Evolutionary conservation across 2,113 vertebrate genomes (phyloP).

Genomic region (Dicaeum eximium): DNA sequence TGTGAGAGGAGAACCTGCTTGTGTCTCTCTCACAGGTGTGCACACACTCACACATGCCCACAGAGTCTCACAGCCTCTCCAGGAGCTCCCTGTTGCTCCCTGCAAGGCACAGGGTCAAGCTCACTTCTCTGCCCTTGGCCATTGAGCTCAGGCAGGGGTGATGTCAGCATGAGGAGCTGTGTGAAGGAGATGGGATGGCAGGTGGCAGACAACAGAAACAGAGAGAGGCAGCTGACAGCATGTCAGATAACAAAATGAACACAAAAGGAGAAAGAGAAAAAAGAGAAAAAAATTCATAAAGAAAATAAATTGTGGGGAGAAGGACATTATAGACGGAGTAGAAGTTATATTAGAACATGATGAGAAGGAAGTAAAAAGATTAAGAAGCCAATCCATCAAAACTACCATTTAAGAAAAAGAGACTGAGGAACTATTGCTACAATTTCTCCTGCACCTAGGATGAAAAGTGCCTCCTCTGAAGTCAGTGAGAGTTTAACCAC

Average conservation of each 20-base stretch:
- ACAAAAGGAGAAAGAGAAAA: not conserved
- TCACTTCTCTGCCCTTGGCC: not conserved
- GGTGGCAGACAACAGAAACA: not conserved
- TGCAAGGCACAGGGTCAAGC: not conserved
- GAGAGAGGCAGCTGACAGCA: not conserved
- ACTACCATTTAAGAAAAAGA: not conserved
- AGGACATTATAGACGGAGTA: not conserved
- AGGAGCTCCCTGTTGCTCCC: not conserved
- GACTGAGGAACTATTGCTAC: not conserved
- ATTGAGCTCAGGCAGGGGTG: not conserved
- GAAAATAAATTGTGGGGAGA: not conserved
- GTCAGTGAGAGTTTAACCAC: not conserved
- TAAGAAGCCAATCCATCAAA: not conserved
- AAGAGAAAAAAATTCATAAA: not conserved
- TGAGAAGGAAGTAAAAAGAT: not conserved
- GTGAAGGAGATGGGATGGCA: not conserved
- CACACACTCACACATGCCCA: accelerated
- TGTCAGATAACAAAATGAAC: not conserved
- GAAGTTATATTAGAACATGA: not conserved
- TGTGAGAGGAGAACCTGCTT: not conserved
- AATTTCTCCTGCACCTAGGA: not conserved
- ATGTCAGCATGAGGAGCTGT: not conserved
- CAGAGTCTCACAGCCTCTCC: not conserved
- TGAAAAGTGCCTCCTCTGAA: not conserved
- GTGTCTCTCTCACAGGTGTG: not conserved